Percentiles rank a stretch among this genome's conserved stretches.
These are phyloP conservation scores for Nasonia longicornis DNA, from an alignment of 1,140 invertebrate genomes.

Conservation along the genomic window DNA sequence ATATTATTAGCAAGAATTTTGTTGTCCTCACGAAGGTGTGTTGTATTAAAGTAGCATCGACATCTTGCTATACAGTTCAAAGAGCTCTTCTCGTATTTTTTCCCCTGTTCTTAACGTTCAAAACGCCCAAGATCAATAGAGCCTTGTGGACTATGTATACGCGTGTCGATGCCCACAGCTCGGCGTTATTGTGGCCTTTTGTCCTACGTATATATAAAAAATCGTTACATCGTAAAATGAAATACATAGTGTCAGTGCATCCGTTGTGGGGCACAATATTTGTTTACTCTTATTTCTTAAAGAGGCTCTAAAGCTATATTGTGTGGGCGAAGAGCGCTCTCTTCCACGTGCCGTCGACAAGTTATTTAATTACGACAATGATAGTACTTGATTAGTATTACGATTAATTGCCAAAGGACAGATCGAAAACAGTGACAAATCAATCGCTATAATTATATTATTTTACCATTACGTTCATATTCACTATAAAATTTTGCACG, in stretches of 20 bases:
- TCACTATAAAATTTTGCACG: conserved; percentile 15
- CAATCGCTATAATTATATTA: background rate
- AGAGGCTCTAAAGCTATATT: conserved; percentile 38
- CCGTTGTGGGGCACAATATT: conserved; percentile 6
- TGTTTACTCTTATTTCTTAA: conserved; percentile 17
- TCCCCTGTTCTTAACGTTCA: background rate
- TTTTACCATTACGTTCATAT: background rate
- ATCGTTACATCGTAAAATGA: conserved; percentile 30
- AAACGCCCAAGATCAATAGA: conserved; percentile 1
- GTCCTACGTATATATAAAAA: conserved; percentile 49
- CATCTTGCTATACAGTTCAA: background rate
- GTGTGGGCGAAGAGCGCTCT: background rate
- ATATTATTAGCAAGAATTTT: conserved; percentile 35
- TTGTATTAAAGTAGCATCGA: background rate
- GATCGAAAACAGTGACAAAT: background rate
- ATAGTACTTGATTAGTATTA: background rate
- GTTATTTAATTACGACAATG: background rate
- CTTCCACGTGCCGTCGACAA: background rate
- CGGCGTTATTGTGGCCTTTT: background rate
- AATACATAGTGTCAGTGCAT: conserved; percentile 23
- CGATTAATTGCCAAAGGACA: background rate
- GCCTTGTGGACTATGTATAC: conserved; percentile 6
- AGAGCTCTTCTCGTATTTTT: conserved; percentile 9
- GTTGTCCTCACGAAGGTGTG: background rate
- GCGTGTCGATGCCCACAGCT: background rate